Percentiles rank a stretch among this genome's conserved stretches.
Conservation (phyloP, 1,140 invertebrate genomes). For the Drosophila arawakana region DNA sequence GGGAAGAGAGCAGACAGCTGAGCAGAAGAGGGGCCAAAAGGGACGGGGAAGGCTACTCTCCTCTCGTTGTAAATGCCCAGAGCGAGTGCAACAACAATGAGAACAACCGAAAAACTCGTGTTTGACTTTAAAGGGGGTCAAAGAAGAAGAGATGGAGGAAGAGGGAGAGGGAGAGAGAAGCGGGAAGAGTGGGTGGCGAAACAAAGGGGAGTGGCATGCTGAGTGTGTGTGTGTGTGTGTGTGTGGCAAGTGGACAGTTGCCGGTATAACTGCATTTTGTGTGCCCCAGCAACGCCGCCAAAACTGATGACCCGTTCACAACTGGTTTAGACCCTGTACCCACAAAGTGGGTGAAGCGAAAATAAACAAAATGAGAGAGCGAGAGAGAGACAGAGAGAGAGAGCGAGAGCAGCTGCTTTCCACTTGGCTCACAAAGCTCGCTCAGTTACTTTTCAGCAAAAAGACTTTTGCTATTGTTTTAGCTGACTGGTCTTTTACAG, state of each 20-base stretch:
- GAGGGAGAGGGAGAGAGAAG: background rate
- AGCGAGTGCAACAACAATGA: conserved; percentile 1
- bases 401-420: background rate
- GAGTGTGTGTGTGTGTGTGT: background rate
- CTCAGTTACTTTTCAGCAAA: no score
- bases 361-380: no score
- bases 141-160: background rate
- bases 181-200: background rate
- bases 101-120: conserved; percentile 12
- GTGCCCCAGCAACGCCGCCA: conserved; percentile 27
- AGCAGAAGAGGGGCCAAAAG: background rate
- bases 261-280: conserved; percentile 28
- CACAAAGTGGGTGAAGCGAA: background rate
- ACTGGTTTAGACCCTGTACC: no score
- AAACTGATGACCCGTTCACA: conserved; percentile 30
- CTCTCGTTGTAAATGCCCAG: conserved; percentile 23
- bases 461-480: no score
- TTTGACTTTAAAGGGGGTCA: conserved; percentile 1
- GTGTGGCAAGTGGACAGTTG: conserved; percentile 3
- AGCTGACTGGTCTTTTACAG: no score
- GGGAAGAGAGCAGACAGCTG: no score
- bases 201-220: no score
- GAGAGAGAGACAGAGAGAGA: no score
- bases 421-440: background rate
- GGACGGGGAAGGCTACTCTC: background rate